Percentiles rank a stretch among this genome's conserved stretches.
phyloP scores from a whole-genome alignment of 2,888 invertebrate genomes.

The Chrysomela aeneicollis region DNA sequence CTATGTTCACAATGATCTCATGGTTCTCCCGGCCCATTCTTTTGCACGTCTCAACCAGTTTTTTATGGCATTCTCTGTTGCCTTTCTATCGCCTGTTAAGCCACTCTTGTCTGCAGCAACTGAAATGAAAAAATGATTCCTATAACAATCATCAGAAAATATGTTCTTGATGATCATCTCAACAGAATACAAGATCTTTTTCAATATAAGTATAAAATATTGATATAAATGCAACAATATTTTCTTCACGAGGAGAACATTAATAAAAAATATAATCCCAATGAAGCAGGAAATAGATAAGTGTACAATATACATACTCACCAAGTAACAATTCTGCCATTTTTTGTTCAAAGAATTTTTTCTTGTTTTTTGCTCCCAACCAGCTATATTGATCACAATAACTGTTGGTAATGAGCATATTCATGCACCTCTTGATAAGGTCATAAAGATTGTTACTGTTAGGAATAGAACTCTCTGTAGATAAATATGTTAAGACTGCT shows the following conservation, averaged over 20 bases:
- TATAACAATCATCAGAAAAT: not conserved
- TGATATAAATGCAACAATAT: not conserved
- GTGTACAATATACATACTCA: not conserved
- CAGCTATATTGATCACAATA: constrained; percentile 8
- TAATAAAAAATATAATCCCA: not conserved
- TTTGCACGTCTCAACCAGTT: constrained; percentile 4
- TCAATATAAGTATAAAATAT: no score
- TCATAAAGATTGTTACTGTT: not conserved
- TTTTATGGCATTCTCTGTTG: not conserved
- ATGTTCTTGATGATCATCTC: constrained; percentile 16
- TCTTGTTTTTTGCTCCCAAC: constrained; percentile 1
- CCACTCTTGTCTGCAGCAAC: constrained; percentile 2
- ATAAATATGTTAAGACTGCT: no score
- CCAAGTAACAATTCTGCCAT: not conserved
- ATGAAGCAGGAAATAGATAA: not conserved
- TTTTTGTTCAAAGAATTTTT: not conserved
- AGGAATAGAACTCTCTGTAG: no score
- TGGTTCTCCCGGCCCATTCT: not conserved
- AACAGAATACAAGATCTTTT: not conserved
- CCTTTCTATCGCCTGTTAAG: not conserved
- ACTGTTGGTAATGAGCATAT: constrained; percentile 13
- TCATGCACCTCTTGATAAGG: constrained; percentile 13
- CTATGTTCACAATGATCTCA: not conserved
- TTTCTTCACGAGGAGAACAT: not conserved
- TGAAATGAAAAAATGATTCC: constrained; percentile 1